Evolutionary conservation across 2,888 invertebrate species (phyloP), one percentile per base, ranked within the genome.

Genomic region (Philaethria dido): DNA sequence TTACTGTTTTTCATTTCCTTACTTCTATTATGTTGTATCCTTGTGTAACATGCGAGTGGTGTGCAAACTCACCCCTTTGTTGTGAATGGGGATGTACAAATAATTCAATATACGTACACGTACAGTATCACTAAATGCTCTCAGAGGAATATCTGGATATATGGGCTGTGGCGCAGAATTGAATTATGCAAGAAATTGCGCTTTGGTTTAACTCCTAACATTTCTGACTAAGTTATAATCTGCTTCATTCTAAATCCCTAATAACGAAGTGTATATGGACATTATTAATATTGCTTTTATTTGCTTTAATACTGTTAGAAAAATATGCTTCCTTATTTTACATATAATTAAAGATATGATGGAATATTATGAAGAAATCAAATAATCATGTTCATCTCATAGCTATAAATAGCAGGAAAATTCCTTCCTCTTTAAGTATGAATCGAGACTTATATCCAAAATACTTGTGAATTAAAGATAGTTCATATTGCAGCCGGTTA

Each of bases 101-200:
- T 55, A 39, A 39, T 39, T 20, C 36, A 39, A 55, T 55, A 54
- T 18, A 57, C n/a, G n/a, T n/a, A n/a, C n/a, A n/a, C 36, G 39
- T 9, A 22, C 5, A 57, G 39, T 22, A 9, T 42, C 57, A 22
- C 1, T 42, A 57, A 42, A 22, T 22, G 55, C 39, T 39, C 57
- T 42, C 9, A 4, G 4, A 11, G 39, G 39, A 42, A 57, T 22
- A 57, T 57, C 20, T 22, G 36, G 36, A 39, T 20, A 22, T 39
- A 42, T 57, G 39, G 22, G 20, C 39, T 14, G 36, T 8, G 39
- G 18, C 18, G 6, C 20, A 36, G 55, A 39, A 13, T 39, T 14
- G 20, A 54, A 18, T 55, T 55, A 55, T 36, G 54, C 36, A 55
- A 55, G 36, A 55, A 6, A 14, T 33, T 3, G 14, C 20, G 36